Evolutionary conservation across 2,888 invertebrate species (phyloP).

Genomic region (Tupiocoris notatus): DNA sequence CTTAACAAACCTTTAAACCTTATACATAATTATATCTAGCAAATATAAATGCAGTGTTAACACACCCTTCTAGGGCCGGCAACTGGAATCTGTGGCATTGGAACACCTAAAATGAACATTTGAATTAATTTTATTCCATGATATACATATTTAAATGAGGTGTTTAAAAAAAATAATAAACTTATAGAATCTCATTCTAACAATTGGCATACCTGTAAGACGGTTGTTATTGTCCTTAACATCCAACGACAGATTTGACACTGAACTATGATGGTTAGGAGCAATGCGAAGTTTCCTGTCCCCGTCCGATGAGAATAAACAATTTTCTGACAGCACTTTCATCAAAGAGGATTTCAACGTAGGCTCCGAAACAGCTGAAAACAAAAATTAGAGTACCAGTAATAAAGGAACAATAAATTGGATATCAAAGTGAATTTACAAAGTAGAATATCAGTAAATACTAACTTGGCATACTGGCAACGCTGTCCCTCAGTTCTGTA

Average conservation of each 20-base stretch:
- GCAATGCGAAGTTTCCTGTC: constrained; percentile 15
- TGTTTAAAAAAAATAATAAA: too few relatives aligned
- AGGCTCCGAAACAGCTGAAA: constrained; percentile 4
- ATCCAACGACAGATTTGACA: constrained; percentile 13
- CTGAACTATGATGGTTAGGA: constrained; percentile 24
- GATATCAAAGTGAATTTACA: not conserved
- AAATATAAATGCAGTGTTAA: not conserved
- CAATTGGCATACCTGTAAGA: constrained; percentile 8
- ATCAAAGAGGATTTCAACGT: constrained; percentile 30
- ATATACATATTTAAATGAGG: too few relatives aligned
- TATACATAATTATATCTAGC: too few relatives aligned
- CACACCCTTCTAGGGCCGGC: not conserved
- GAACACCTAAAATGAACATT: not conserved
- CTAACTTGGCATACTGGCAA: constrained; percentile 13
- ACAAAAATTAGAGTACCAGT: not conserved
- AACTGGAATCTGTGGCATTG: not conserved
- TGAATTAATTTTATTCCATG: too few relatives aligned
- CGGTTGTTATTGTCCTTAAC: constrained; percentile 19
- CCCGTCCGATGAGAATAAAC: constrained; percentile 7
- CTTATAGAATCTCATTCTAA: too few relatives aligned
- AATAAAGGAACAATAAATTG: not conserved
- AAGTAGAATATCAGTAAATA: too few relatives aligned
- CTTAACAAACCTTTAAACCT: too few relatives aligned
- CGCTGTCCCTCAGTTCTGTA: constrained; percentile 13
- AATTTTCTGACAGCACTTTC: constrained; percentile 25